Evolutionary conservation across 2,797 vertebrate species (phyloP), one percentile per base, ranked within the genome.

Genomic region (Naso thynnoides): DNA sequence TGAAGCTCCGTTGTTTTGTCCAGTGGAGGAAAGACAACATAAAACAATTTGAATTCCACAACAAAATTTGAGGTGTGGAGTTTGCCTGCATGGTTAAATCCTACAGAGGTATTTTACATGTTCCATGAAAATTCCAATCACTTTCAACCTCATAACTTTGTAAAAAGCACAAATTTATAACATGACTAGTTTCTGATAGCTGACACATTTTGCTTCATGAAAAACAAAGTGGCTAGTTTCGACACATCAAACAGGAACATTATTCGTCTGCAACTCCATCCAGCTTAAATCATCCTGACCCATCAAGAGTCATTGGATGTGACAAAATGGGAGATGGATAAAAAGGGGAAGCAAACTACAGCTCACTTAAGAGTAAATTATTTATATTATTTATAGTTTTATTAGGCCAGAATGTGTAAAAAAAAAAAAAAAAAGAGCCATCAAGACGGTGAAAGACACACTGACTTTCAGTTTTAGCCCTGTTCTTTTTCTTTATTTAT

Each of bases 281-380:
- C 50, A 59, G 56, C 23, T 14, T 18, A 29, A 64, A 59, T 48
- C 16, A 27, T 50, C n/a, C 39, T 21, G 27, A 57, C 39, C 44
- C 23, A 54, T 54, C 15, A 19, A 10, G 49, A 41, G 54, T 41
- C 24, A n/a, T 60, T 49, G 53, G 54, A 15, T 60, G 56, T 61
- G 68, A 24, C 26, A 24, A 11, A 48, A 53, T 24, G 45, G 57
- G 60, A 26, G 14, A 1, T n/a, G 41, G 50, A 50, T 21, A 41
- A 47, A 23, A 29, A 27, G 42, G 24, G 36, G 29, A 41, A 54
- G 23, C 8, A 44, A 44, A 21, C 5, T 44, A n/a, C n/a, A n/a
- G n/a, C n/a, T n/a, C n/a, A n/a, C n/a, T n/a, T n/a, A n/a, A n/a
- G n/a, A n/a, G n/a, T n/a, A n/a, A n/a, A n/a, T n/a, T n/a, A n/a